Base-by-base conservation (phyloP, 2,797 vertebrate species). In the Myotis pilosus region DNA sequence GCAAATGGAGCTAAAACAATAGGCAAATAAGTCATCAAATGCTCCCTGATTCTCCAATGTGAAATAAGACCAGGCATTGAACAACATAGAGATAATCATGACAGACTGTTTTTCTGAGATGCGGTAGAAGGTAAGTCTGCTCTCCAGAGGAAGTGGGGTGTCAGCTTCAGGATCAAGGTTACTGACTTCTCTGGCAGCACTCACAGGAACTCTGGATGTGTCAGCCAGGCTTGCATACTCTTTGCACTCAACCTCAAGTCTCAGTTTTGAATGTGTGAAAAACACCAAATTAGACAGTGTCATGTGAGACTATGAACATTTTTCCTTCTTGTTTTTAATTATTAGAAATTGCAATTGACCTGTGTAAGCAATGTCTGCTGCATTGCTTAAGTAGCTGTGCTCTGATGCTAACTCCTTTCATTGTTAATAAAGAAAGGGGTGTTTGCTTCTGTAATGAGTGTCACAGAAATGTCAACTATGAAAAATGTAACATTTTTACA, bases 401-500 rank as follows among this genome's bases (percentile, higher is more conserved):
- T 68, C 79, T 4, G 20, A 86, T 13, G 2, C n/a, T 57, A 72
- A 62, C 13, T 74, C 1, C 30, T 87, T 44, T 95, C 84, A 57
- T 8, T 91, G 19, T 69, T 95, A 95, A 94, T 74, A 78, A 97
- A 92, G 30, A 33, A 91, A 93, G n/a, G 15, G 0, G 6, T 75
- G 17, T 97, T 97, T 97, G 78, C 22, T 83, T 87, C n/a, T 96
- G 79, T 83, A 97, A 97, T 84, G 6, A 96, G 57, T 95, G 92
- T 91, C 88, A 95, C 36, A 95, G 76, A 95, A 90, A 97, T 96
- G 82, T 92, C 91, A 98, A 49, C 75, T 95, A 76, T 0, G 38
- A 96, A 97, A 98, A 97, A 53, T 51, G 95, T 79, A 95, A 95
- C 78, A 92, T 6, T 81, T 95, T 96, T 94, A 94, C 96, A 38